Evolutionary conservation across 2,888 invertebrate species (phyloP), one percentile per base, ranked within the genome.

Genomic region (Callyntrura sp.): DNA sequence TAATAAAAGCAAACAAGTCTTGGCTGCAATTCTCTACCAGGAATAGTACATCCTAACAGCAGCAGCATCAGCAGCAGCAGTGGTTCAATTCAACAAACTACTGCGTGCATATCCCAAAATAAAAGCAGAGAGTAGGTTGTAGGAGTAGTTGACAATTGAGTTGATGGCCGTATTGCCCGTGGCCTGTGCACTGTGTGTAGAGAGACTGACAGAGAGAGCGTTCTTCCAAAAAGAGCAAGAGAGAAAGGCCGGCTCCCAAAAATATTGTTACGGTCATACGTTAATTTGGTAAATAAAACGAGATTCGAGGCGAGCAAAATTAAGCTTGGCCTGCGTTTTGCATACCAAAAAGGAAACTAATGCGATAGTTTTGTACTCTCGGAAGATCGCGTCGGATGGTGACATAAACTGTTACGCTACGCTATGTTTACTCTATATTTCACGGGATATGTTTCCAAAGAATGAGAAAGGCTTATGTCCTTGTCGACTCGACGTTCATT

Each of bases 201-300:
- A 60, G 57, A n/a, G n/a, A n/a, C 25, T 11, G 9, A 60, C n/a
- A 81, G 28, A n/a, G n/a, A n/a, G n/a, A n/a, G n/a, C n/a, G n/a
- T n/a, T n/a, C 62, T 25, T 43, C 25, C 0, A 25, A 0, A n/a
- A n/a, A 48, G 25, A 62, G n/a, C 68, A 35, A 35, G 43, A 12
- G 23, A 20, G 28, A 62, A 6, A 28, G 65, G n/a, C 28, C 51
- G 45, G 14, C 25, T 55, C 17, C 45, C 65, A 43, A 51, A 35
- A 84, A 84, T 70, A 84, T 70, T 70, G 84, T 84, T 84, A 70
- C 35, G 84, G 84, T 70, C 84, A 70, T 55, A 84, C 70, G 84
- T 51, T 84, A 84, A 84, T 84, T 84, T 55, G 43, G 20, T 35
- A 70, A 84, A 84, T 84, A 84, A 83, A 83, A 84, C 55, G 35